Conservation (phyloP, 1,140 invertebrate species). For the Achatina immaculata region DNA sequence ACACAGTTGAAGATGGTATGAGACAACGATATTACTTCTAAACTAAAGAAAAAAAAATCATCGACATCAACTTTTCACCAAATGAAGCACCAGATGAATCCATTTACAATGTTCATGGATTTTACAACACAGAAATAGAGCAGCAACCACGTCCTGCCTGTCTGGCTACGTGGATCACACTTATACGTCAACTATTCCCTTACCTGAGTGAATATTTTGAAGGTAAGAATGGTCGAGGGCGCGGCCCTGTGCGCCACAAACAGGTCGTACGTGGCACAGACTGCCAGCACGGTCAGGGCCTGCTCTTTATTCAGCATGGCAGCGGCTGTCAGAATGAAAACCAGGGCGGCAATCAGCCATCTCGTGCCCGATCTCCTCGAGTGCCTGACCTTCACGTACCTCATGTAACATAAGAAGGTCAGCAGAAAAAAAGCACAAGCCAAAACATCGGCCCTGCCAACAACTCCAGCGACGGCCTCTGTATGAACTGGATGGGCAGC, state of each 20-base stretch:
- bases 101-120: no score
- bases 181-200: no score
- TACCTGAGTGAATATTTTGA: conserved; percentile 41
- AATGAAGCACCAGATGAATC: no score
- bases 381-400: conserved; percentile 59
- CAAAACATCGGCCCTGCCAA: conserved; percentile 86
- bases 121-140: no score
- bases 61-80: no score
- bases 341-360: conserved; percentile 48
- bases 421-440: conserved; percentile 86
- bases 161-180: no score
- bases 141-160: no score
- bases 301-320: conserved; percentile 78
- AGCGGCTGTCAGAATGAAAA: conserved; percentile 55
- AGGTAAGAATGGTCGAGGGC: conserved; percentile 50
- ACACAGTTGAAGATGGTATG: no score
- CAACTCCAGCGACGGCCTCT: conserved; percentile 82
- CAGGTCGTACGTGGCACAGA: conserved; percentile 86
- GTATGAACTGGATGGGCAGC: conserved; percentile 74
- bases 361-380: conserved; percentile 31
- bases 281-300: conserved; percentile 89
- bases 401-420: conserved; percentile 79
- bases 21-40: no score
- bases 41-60: no score
- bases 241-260: conserved; percentile 70